phyloP scores from a whole-genome alignment of 92 coral and sea anemone species.

The Isaurus tuberculatus region DNA sequence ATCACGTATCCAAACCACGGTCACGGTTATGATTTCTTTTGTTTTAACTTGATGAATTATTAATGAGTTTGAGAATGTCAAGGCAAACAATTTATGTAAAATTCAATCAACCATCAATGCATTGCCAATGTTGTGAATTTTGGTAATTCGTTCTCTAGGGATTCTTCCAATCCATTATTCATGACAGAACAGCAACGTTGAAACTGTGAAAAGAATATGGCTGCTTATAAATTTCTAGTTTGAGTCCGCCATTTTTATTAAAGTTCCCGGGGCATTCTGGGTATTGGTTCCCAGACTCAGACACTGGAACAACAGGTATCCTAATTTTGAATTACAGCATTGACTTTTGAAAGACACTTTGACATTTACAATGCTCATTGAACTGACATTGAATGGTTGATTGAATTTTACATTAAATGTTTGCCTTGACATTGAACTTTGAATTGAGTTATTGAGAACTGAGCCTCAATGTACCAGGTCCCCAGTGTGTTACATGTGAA shows the following conservation, averaged over 20 bases:
- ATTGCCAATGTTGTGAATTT: too few species aligned
- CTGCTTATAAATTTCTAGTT: neutral
- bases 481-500: too few species aligned
- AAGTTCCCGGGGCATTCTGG: conserved; percentile 18
- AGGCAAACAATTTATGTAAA: too few species aligned
- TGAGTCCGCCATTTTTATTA: neutral
- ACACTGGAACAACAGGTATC: conserved; percentile 5
- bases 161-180: neutral
- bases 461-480: too few species aligned
- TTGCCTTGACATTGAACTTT: conserved; percentile 1
- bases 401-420: neutral
- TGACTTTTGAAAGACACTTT: conserved; percentile 1
- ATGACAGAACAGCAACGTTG: neutral
- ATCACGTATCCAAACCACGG: too few species aligned
- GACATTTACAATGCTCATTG: neutral
- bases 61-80: too few species aligned
- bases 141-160: conserved; percentile 49
- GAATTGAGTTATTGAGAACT: too few species aligned
- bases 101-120: too few species aligned
- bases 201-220: neutral
- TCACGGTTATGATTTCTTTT: too few species aligned
- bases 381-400: conserved; percentile 5
- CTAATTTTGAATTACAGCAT: neutral
- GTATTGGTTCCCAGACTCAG: conserved; percentile 11
- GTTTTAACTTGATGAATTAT: too few species aligned